Percentiles rank a stretch among this genome's conserved stretches.
Evolutionary conservation across 2,797 vertebrate species (phyloP).

Genomic region (Florisuga fusca): DNA sequence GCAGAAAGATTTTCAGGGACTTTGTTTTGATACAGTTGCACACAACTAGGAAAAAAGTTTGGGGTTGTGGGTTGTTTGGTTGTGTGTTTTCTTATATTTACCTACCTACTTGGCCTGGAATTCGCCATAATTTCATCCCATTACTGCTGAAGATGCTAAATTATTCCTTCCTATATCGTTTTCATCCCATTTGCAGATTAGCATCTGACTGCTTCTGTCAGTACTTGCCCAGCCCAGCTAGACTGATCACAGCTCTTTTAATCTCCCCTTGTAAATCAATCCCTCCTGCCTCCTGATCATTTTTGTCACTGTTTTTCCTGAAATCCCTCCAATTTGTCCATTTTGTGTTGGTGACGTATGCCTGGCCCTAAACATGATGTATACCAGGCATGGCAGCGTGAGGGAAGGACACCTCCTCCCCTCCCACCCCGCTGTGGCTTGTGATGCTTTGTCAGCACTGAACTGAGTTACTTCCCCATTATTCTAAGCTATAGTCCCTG

Average conservation of each 20-base stretch:
- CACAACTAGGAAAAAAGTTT: not conserved
- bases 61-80: not conserved
- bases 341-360: slow-evolving; percentile 59
- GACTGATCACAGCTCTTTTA: slow-evolving; percentile 11
- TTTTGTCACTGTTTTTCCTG: slow-evolving; percentile 55
- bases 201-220: slow-evolving; percentile 29
- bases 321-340: slow-evolving; percentile 71
- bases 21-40: not conserved
- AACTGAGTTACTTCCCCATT: slow-evolving; percentile 70
- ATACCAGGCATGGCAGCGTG: slow-evolving; percentile 57
- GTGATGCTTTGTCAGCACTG: slow-evolving; percentile 68
- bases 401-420: slow-evolving; percentile 67
- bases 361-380: slow-evolving; percentile 63
- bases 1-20: not conserved
- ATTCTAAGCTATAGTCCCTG: slow-evolving; percentile 65
- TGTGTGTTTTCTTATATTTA: not conserved
- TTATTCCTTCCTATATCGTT: slow-evolving; percentile 17
- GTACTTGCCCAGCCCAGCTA: slow-evolving; percentile 25
- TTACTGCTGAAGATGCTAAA: not conserved
- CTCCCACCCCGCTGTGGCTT: slow-evolving; percentile 64
- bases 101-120: not conserved
- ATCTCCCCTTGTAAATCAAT: slow-evolving; percentile 60
- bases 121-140: not conserved
- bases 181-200: slow-evolving; percentile 62
- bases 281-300: slow-evolving; percentile 41